phyloP scores from a whole-genome alignment of 53 echinoderm and acorn worm species.

The Crossaster papposus region DNA sequence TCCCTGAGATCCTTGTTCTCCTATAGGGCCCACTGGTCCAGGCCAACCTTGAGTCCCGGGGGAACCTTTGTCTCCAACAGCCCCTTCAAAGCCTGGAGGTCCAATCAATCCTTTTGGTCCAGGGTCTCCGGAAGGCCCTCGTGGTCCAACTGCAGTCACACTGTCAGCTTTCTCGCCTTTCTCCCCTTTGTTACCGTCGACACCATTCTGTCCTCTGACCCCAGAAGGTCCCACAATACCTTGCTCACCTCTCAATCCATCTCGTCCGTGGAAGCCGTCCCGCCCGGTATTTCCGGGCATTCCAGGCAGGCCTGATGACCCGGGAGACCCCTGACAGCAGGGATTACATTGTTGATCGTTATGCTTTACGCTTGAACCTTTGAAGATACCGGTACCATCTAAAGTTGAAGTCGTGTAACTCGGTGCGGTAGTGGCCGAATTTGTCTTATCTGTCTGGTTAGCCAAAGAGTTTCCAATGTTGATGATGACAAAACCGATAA shows the following conservation, averaged over 20 bases:
- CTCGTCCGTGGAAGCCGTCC: constrained; percentile 55
- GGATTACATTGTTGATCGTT: constrained; percentile 42
- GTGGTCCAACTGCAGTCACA: constrained; percentile 3
- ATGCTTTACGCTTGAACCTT: not conserved
- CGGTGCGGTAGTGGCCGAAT: constrained; percentile 7
- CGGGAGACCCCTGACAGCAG: constrained; percentile 50
- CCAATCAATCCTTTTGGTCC: constrained; percentile 37
- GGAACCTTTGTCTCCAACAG: constrained; percentile 33
- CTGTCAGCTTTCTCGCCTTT: constrained; percentile 47
- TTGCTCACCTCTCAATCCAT: constrained; percentile 39
- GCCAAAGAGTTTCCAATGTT: not conserved
- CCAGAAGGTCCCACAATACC: constrained; percentile 32
- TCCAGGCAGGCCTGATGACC: constrained; percentile 36
- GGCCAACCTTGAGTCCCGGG: constrained; percentile 25
- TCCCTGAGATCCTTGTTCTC: constrained; percentile 26
- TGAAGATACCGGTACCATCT: not conserved
- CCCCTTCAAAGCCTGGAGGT: constrained; percentile 36
- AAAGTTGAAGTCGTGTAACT: not conserved
- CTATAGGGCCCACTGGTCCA: constrained; percentile 17
- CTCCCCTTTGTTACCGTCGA: constrained; percentile 7
- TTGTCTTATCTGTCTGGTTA: not conserved
- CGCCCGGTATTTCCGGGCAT: constrained; percentile 38
- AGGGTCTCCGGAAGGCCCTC: constrained; percentile 29
- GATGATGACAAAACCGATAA: not conserved
- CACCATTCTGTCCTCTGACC: constrained; percentile 38